phyloP scores from a whole-genome alignment of 2,797 vertebrate genomes.

The Amblyraja radiata region DNA sequence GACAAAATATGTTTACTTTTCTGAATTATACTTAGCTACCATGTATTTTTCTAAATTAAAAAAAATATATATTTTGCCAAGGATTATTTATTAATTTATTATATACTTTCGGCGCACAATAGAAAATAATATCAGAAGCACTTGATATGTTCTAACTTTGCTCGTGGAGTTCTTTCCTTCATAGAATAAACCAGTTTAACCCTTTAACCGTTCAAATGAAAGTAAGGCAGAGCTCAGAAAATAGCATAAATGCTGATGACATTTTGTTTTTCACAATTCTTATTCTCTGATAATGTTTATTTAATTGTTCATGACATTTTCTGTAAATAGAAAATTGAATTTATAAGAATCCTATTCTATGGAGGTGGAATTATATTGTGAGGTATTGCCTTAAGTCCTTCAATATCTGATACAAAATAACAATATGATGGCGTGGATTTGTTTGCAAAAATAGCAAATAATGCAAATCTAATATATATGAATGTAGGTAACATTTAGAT shows the following conservation, averaged over 20 bases:
- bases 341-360: neutral
- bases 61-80: neutral
- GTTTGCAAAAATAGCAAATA: neutral
- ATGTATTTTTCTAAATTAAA: slow-evolving; percentile 16
- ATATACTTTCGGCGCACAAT: neutral
- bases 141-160: neutral
- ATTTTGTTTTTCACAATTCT: neutral
- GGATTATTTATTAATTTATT: slow-evolving; percentile 25
- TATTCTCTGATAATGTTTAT: neutral
- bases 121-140: slow-evolving; percentile 7
- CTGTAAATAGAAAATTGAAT: neutral
- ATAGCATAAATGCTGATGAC: neutral
- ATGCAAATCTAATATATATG: neutral
- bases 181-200: neutral
- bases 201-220: neutral
- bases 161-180: neutral
- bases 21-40: slow-evolving; percentile 27
- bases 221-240: neutral
- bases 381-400: neutral
- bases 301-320: neutral
- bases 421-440: neutral
- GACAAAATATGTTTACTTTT: slow-evolving; percentile 53
- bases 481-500: neutral
- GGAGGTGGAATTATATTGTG: neutral
- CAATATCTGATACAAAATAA: neutral